Base-by-base conservation (phyloP, 2,113 vertebrate species). In the Platichthys stellatus region DNA sequence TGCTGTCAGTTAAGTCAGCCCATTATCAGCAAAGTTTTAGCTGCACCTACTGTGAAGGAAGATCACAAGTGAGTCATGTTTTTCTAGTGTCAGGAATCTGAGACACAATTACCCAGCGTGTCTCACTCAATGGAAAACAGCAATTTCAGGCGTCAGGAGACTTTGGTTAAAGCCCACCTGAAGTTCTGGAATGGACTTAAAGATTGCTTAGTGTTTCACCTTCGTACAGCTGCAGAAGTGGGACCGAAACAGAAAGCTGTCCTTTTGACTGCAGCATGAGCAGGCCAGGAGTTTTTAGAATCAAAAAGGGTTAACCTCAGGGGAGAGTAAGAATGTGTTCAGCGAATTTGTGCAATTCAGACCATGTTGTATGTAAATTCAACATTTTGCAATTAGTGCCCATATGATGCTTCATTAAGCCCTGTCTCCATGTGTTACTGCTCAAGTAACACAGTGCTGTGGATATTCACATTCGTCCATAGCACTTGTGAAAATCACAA, bases 1-100 rank as follows among this genome's bases (percentile, higher is more conserved):
- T 24, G 17, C 61, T 74, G 56, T 70, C 66, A 67, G 62, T 61
- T 58, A 57, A 51, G 70, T 65, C 74, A 66, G 45, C 61, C 31
- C 28, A 2, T 66, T 38, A 68, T 61, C 70, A 12, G 43, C 0
- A 5, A 57, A 49, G 3, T 57, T 70, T 43, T 3, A 58, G 59
- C 18, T 4, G 2, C 64, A 47, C 20, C 1, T 56, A 26, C 12
- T 49, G 26, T 9, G 18, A 14, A 2, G 24, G 9, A 17, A 38
- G 31, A 53, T 65, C 38, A 38, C 40, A 71, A 21, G 61, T 23
- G 17, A 35, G 51, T 54, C 51, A 13, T 31, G 26, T 62, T 62
- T 47, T 53, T 59, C 13, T 64, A 8, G 8, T 67, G 35, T 66
- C 21, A 20, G 21, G 65, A 7, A 31, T 31, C 31, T 31, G 31